Evolutionary conservation across 2,797 vertebrate genomes (phyloP), one percentile per base, ranked within the genome.

Genomic region (Tokudaia tokunoshimensis): DNA sequence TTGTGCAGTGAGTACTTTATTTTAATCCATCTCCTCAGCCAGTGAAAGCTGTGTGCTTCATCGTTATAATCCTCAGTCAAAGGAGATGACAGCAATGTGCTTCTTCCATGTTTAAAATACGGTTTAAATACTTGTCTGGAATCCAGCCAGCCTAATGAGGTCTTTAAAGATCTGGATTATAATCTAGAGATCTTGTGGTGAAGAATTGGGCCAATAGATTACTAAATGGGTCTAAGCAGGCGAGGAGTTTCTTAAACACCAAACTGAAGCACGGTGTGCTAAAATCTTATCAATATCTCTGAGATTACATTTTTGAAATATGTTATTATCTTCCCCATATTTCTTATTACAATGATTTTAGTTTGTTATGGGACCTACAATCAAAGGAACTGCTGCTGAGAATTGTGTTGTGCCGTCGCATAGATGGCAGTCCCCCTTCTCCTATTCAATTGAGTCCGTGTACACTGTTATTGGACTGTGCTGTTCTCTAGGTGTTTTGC

Each of bases 31-130:
- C 14, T 74, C 22, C 0, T 5, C 10, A 20, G 24, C 15, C 34
- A 15, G n/a, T 17, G n/a, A 52, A 57, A 22, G n/a, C 3, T 74
- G 85, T 57, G 34, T 4, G 70, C 15, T 37, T 93, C 78, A 75
- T 70, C 76, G 76, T 92, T 57, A 47, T 24, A 17, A 0, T 95
- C 91, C 79, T 94, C 70, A 37, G 81, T 96, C 78, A 82, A 63
- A 72, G 55, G 22, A 93, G 87, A 76, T 75, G 67, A 55, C 57
- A 84, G 80, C 50, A 4, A 37, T 44, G 74, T 79, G 50, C 80
- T 47, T 74, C 82, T 94, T 91, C 44, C 34, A 89, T 61, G 41
- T 65, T 79, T 76, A 96, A 79, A 82, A 75, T 24, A 65, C 61
- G 50, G 12, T 65, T 94, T 83, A 76, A 89, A 61, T 89, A 61